Conservation (phyloP, 2,797 vertebrate species). For the Tauraco hartlaubi region DNA sequence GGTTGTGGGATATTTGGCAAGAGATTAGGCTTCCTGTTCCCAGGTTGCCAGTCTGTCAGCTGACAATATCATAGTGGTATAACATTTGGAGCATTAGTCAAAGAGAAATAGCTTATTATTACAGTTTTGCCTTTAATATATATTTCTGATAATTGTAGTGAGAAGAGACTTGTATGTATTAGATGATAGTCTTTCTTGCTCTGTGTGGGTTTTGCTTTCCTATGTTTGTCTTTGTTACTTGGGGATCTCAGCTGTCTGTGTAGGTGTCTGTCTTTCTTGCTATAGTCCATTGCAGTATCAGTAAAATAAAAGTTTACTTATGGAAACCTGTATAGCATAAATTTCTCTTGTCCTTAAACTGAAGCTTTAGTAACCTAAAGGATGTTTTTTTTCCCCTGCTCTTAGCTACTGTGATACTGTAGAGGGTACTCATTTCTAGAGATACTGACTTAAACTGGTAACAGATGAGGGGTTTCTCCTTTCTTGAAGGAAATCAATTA, state of each 20-base stretch:
- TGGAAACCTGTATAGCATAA: neutral
- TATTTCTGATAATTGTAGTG: neutral
- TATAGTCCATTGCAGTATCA: accelerated
- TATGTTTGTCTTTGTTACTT: accelerated
- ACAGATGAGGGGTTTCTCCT: neutral
- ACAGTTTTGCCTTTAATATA: neutral
- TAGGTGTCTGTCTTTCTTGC: neutral
- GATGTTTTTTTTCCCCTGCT: too few relatives aligned
- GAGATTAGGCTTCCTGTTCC: neutral
- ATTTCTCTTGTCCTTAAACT: neutral
- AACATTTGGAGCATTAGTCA: neutral
- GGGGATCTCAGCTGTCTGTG: neutral
- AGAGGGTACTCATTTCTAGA: neutral
- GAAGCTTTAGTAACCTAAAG: neutral
- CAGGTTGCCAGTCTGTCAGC: neutral
- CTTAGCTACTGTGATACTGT: neutral
- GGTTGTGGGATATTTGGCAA: constrained; percentile 13
- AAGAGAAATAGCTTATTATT: neutral
- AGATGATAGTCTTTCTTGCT: neutral
- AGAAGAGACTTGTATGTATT: neutral
- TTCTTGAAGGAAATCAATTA: neutral
- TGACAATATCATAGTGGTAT: neutral
- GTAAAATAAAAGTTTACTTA: neutral
- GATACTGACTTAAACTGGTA: neutral
- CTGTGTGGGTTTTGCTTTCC: accelerated